Evolutionary conservation across 2,888 invertebrate species (phyloP), one percentile per base, ranked within the genome.

Genomic region (Drosophila lacicola): DNA sequence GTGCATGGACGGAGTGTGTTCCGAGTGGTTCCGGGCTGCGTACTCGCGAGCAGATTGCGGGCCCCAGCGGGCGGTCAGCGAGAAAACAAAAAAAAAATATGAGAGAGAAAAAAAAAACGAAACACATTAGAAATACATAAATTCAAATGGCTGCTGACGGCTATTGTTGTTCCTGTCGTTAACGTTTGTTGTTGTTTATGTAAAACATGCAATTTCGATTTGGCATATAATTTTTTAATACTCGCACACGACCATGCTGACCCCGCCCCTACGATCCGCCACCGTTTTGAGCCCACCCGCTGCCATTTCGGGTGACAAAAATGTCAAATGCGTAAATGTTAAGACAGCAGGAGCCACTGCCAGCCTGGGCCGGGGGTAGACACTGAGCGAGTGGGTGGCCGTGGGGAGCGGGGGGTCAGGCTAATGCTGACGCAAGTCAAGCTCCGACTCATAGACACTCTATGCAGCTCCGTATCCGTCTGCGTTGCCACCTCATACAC

Each of bases 201-300:
- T 84, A 66, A 79, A 89, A 89, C 89, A 86, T 86, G 90, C 90
- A 89, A 88, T 90, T 90, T 90, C 85, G 90, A 90, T 86, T 86
- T 90, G 74, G 81, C 89, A 88, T 86, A 88, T 90, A 87, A 90
- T 89, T 88, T 85, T 85, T 89, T 83, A 89, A 84, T 82, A 82
- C 65, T 57, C 78, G 50, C 65, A 47, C 34, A 25, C 63, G 37
- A 58, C 45, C 56, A 25, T 49, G 42, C 46, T 55, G 61, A 33
- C 2, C 10, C 49, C 34, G 33, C 56, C 9, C 47, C 25, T 11
- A 10, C 33, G 19, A 29, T 29, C 50, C 10, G 39, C 39, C 49
- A 19, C 42, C 13, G 45, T 29, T 41, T 21, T 5, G 42, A 11
- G 9, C 34, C 66, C 84, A 56, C 90, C 90, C 88, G 85, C 85